Evolutionary conservation across 2,888 invertebrate species (phyloP), one percentile per base, ranked within the genome.

Genomic region (Tricholauxania praeusta): DNA sequence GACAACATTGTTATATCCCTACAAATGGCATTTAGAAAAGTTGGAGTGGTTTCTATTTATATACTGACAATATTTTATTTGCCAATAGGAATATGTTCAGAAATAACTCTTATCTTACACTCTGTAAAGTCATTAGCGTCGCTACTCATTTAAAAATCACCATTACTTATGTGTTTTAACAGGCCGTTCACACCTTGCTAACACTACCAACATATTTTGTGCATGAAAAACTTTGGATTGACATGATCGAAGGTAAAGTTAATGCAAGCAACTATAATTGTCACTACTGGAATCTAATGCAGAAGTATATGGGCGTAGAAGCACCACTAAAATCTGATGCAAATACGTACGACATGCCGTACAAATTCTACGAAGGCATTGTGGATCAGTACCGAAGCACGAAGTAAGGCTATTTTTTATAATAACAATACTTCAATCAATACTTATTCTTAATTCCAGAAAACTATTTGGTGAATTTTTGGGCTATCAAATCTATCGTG

Each of bases 391-490:
- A 72, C 32, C 74, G 81, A 57, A 81, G 82, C 72, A 80, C 83
- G 3, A 79, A 80, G 83, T 82, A 69, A 78, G 76, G n/a, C 15
- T 10, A 4, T n/a, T 12, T 15, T 52, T 28, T 28, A n/a, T 12
- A 12, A 10, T 7, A 28, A 28, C 12, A 28, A 12, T 12, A 19
- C n/a, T 12, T 15, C 15, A 2, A 14, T 49, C 14, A 39, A 14
- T 83, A 1, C 81, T 32, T 32, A 12, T 17, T n/a, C 67, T 17
- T 22, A 72, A 75, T 88, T 88, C 17, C 84, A 91, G 92, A 81
- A 93, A 93, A 84, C 91, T 92, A 83, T 91, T 95, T 32, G 92
- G 93, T 59, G 92, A 90, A 83, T 90, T 96, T 48, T 88, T 96
- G 53, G 95, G 96, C 87, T 82, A 82, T 79, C 81, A 82, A 74